Conservation (phyloP, 2,888 invertebrate species). For the Neoscelio sp. region DNA sequence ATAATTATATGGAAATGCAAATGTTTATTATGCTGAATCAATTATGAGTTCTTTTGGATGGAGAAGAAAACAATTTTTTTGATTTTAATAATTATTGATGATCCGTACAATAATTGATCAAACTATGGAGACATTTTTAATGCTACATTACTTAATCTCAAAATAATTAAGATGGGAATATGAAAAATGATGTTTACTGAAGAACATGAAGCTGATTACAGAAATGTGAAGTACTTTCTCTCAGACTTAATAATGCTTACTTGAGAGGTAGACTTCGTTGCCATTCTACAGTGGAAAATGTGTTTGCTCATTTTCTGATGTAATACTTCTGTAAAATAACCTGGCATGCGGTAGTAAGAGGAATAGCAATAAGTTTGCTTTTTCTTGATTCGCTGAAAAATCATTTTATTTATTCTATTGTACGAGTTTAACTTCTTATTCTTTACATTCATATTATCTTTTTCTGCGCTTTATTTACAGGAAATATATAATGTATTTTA, state of each 20-base stretch:
- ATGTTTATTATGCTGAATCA: no score
- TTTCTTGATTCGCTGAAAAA: slow-evolving; percentile 18
- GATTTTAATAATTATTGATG: no score
- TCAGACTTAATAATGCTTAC: slow-evolving; percentile 45
- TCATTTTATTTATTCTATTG: slow-evolving; percentile 13
- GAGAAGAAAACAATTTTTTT: no score
- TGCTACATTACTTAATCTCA: slow-evolving; percentile 3
- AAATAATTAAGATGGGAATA: slow-evolving; percentile 39
- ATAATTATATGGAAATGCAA: no score
- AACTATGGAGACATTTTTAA: slow-evolving; percentile 8
- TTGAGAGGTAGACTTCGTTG: slow-evolving; percentile 6
- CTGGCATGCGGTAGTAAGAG: slow-evolving; percentile 25
- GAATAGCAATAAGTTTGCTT: slow-evolving; percentile 39
- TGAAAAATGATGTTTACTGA: slow-evolving; percentile 43
- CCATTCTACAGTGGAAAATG: slow-evolving; percentile 32
- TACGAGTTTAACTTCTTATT: slow-evolving; percentile 1
- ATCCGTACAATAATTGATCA: background rate
- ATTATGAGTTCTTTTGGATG: no score
- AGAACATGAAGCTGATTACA: slow-evolving; percentile 49
- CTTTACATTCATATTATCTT: slow-evolving; percentile 22
- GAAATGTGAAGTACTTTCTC: slow-evolving; percentile 35
- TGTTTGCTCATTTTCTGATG: slow-evolving; percentile 53
- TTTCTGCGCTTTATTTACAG: no score
- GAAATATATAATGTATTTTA: background rate
- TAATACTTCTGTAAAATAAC: slow-evolving; percentile 53